A percentile compares a stretch with the other conserved stretches of the same genome.
phyloP scores from a whole-genome alignment of 2,797 vertebrate species.

The Leptodactylus fallax region DNA sequence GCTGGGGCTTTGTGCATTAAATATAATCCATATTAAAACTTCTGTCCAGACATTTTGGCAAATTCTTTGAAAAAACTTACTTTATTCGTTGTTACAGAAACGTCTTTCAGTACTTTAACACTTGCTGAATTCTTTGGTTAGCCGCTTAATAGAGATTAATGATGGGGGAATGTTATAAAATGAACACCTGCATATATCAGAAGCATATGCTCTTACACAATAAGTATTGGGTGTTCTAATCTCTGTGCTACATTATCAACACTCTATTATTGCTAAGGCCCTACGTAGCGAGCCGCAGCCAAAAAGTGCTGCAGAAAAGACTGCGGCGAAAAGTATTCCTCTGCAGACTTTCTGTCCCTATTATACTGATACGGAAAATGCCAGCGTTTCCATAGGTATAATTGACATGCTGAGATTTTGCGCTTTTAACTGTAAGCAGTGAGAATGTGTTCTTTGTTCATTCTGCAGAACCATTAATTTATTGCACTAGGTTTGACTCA shows the following conservation, averaged over 20 bases:
- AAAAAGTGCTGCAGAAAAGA: too few relatives aligned
- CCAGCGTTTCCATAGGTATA: too few relatives aligned
- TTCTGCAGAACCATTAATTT: too few relatives aligned
- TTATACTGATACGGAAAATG: too few relatives aligned
- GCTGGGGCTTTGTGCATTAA: conserved; percentile 52
- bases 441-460: too few relatives aligned
- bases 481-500: too few relatives aligned
- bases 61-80: not conserved
- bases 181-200: conserved; percentile 25
- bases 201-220: conserved; percentile 20
- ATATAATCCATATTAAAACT: conserved; percentile 29
- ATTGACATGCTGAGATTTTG: too few relatives aligned
- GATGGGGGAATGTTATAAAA: conserved; percentile 28
- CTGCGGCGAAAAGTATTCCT: too few relatives aligned
- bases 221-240: not conserved
- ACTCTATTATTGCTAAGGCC: not conserved
- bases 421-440: too few relatives aligned
- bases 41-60: conserved; percentile 8
- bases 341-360: too few relatives aligned
- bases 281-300: too few relatives aligned
- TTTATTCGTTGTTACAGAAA: not conserved
- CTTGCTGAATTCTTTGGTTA: conserved; percentile 29
- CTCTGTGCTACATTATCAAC: not conserved
- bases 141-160: conserved; percentile 39
- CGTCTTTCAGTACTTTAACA: conserved; percentile 26